Conservation (phyloP, 2,888 invertebrate species). For the Mythimna lalbum region DNA sequence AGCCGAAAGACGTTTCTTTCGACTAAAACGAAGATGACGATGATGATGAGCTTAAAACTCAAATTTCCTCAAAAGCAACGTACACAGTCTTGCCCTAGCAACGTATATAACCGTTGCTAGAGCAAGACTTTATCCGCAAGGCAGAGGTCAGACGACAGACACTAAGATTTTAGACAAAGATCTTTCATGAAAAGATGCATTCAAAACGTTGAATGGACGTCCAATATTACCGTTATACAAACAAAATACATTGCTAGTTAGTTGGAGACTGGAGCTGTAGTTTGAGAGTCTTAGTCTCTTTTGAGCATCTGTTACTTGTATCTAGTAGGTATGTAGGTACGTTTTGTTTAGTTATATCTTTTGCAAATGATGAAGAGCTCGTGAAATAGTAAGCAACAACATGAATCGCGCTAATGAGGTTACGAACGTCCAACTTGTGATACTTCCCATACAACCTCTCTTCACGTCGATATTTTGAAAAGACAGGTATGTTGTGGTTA, state of each 20-base stretch:
- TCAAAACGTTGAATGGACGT: neutral
- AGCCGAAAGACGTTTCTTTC: too few species aligned
- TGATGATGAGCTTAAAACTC: neutral
- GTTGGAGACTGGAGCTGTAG: neutral
- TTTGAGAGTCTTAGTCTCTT: neutral
- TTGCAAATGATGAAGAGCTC: too few species aligned
- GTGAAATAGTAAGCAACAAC: too few species aligned
- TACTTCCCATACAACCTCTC: too few species aligned
- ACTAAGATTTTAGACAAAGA: neutral
- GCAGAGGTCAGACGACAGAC: slow-evolving; percentile 12
- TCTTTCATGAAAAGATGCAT: slow-evolving; percentile 7
- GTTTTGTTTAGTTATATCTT: neutral
- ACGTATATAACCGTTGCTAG: neutral
- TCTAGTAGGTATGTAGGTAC: neutral
- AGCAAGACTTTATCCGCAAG: slow-evolving; percentile 1
- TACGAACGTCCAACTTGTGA: too few species aligned
- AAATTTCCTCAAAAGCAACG: neutral
- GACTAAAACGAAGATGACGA: too few species aligned
- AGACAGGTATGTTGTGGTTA: too few species aligned
- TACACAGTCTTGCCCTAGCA: too few species aligned
- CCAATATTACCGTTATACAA: neutral
- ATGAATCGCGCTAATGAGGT: too few species aligned
- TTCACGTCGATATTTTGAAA: too few species aligned
- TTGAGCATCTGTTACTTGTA: neutral
- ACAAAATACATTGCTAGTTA: neutral